Base-by-base conservation (phyloP, 2,888 invertebrate species). In the Polietes domitor region DNA sequence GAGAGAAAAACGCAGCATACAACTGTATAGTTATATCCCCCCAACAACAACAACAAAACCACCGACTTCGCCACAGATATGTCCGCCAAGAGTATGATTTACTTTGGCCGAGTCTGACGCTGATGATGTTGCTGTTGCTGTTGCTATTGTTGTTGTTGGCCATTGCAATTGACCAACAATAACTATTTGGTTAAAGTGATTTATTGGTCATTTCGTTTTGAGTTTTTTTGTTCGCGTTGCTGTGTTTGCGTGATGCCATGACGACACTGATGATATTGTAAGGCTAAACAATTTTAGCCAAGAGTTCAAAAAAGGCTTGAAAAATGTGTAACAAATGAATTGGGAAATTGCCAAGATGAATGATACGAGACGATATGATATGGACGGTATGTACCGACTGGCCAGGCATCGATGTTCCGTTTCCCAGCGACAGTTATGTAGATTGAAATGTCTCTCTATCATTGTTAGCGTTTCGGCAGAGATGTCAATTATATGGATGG, bases 361-460 rank as follows among this genome's bases (percentile, higher is more conserved):
- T 12, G 72, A 65, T 55, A 4, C 10, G 55, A 43, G 19, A 50
- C 19, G 50, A 50, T 15, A 50, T 17, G 68, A 50, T 32, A 72
- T 32, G 73, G 77, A 83, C 76, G 80, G 63, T 7, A 32, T 3
- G 7, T 32, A 32, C 7, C 32, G n/a, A n/a, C n/a, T n/a, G 70
- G 71, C 63, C 32, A 5, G 37, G 4, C 24, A 26, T 50, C 32
- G 19, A 68, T 19, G 28, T 32, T 26, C 50, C n/a, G 65, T 6
- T n/a, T n/a, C n/a, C n/a, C n/a, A n/a, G n/a, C n/a, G n/a, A 75
- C 81, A 72, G 84, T 73, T 77, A 84, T 81, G 76, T 76, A 84
- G 84, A 84, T 84, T 84, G 81, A 84, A 84, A 81, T 81, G 84
- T 84, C 84, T 78, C n/a, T n/a, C n/a, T n/a, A n/a, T n/a, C 41